Conservation (phyloP, 1,140 invertebrate species). For the Leptoteleia sp. region DNA sequence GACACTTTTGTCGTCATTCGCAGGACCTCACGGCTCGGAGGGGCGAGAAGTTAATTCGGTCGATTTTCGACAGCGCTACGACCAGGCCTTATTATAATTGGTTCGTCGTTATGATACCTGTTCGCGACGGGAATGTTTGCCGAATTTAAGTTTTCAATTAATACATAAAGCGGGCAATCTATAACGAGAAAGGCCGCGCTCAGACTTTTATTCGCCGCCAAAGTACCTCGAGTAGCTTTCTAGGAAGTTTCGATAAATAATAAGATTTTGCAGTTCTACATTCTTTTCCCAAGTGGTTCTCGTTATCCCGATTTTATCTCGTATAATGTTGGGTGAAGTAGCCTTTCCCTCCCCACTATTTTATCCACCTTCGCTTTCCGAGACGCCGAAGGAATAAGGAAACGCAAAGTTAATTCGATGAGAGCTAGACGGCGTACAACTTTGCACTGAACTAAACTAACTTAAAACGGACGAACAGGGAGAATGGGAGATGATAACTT, state of each 20-base stretch:
- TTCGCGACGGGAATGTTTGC: neutral
- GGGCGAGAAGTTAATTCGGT: neutral
- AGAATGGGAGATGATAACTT: conserved; percentile 60
- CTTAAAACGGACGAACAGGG: conserved; percentile 62
- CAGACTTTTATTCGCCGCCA: conserved; percentile 60
- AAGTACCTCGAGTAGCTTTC: conserved; percentile 59
- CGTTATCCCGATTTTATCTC: conserved; percentile 68
- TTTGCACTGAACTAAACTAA: conserved; percentile 69
- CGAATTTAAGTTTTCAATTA: conserved; percentile 46
- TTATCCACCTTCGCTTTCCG: conserved; percentile 58
- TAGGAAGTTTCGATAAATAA: conserved; percentile 65
- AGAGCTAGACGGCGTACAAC: conserved; percentile 67
- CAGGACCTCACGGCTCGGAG: no score
- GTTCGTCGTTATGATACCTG: neutral
- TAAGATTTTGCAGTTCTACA: conserved; percentile 63
- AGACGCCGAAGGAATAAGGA: conserved; percentile 66
- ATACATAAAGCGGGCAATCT: conserved; percentile 25
- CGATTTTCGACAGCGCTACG: neutral
- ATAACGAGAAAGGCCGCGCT: conserved; percentile 38
- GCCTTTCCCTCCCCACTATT: conserved; percentile 59
- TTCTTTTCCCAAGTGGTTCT: conserved; percentile 67
- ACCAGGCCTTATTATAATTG: conserved; percentile 9
- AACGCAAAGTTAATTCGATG: conserved; percentile 69
- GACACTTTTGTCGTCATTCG: conserved; percentile 9
- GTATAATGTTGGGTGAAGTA: conserved; percentile 66